These are phyloP conservation scores for Condylura cristata DNA, from an alignment of 2,113 vertebrate genomes.

Conservation along the genomic window DNA sequence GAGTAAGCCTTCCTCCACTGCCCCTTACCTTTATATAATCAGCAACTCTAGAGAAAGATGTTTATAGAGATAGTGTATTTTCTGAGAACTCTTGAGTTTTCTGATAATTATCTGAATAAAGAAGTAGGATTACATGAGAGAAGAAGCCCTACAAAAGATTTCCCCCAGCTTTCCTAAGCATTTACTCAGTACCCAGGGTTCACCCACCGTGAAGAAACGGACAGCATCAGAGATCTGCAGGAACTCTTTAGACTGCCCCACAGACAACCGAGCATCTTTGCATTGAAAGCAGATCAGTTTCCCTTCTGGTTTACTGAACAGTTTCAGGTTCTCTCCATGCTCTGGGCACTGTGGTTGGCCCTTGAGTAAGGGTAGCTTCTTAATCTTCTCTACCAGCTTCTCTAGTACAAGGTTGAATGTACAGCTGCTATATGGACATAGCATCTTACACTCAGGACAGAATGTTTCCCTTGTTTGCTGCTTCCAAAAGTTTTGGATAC, in stretches of 20 bases:
- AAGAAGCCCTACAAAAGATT: neutral
- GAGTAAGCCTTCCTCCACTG: neutral
- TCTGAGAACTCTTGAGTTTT: slow-evolving; percentile 40
- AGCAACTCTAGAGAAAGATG: slow-evolving; percentile 28
- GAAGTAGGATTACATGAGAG: neutral
- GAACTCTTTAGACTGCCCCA: slow-evolving; percentile 75
- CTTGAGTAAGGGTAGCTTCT: slow-evolving; percentile 62
- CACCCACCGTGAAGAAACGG: slow-evolving; percentile 73
- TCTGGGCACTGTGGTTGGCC: slow-evolving; percentile 75
- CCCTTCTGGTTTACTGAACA: slow-evolving; percentile 77
- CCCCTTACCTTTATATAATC: neutral
- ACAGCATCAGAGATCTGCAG: slow-evolving; percentile 79
- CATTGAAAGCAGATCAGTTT: slow-evolving; percentile 82
- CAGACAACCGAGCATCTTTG: slow-evolving; percentile 70
- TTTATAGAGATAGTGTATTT: slow-evolving; percentile 7
- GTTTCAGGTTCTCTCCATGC: slow-evolving; percentile 78
- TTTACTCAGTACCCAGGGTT: neutral
- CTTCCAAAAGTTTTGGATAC: slow-evolving; percentile 72
- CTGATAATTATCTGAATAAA: slow-evolving; percentile 43
- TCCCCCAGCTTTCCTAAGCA: slow-evolving; percentile 8
- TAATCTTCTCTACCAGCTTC: slow-evolving; percentile 78
- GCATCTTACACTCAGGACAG: slow-evolving; percentile 78
- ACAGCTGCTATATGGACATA: slow-evolving; percentile 65
- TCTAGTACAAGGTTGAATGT: slow-evolving; percentile 76
- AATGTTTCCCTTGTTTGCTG: slow-evolving; percentile 40